These are phyloP conservation scores for Pseudoatta argentina DNA, from an alignment of 1,140 invertebrate genomes.

Conservation along the genomic window DNA sequence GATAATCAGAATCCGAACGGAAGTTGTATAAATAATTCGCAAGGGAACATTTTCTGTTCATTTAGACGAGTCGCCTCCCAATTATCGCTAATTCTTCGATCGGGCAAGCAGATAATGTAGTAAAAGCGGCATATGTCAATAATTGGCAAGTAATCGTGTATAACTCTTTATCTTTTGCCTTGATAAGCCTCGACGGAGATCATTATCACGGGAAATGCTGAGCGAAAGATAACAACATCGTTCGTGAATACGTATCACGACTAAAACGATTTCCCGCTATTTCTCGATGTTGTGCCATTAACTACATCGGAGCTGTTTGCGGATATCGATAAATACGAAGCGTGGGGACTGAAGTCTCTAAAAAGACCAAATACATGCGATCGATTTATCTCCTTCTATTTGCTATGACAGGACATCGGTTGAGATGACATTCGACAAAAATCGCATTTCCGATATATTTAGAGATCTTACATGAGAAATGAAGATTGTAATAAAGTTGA, in stretches of 20 bases:
- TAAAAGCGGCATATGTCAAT: conserved; percentile 59
- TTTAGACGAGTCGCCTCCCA: conserved; percentile 46
- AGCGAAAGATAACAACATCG: background rate
- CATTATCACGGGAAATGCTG: background rate
- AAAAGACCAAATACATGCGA: conserved; percentile 22
- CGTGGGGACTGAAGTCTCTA: conserved; percentile 21
- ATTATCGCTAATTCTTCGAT: conserved; percentile 17
- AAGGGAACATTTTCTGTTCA: conserved; percentile 31
- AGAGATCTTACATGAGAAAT: conserved; percentile 27
- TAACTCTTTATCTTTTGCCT: conserved; percentile 1
- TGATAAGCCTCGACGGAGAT: conserved; percentile 33
- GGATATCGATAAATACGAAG: conserved; percentile 44
- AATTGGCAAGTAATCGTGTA: conserved; percentile 31
- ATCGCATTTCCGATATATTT: conserved; percentile 44
- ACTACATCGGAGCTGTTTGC: conserved; percentile 19
- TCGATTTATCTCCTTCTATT: conserved; percentile 46
- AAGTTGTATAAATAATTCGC: conserved; percentile 73
- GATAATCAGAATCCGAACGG: conserved; percentile 47
- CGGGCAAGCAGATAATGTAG: conserved; percentile 44
- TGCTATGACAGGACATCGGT: conserved; percentile 28
- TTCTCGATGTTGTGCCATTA: conserved; percentile 54
- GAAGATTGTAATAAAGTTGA: conserved; percentile 26
- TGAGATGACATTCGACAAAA: conserved; percentile 22
- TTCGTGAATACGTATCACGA: conserved; percentile 12
- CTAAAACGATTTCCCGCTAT: conserved; percentile 27